phyloP scores from a whole-genome alignment of 2,113 vertebrate species.

The Tinamus guttatus region DNA sequence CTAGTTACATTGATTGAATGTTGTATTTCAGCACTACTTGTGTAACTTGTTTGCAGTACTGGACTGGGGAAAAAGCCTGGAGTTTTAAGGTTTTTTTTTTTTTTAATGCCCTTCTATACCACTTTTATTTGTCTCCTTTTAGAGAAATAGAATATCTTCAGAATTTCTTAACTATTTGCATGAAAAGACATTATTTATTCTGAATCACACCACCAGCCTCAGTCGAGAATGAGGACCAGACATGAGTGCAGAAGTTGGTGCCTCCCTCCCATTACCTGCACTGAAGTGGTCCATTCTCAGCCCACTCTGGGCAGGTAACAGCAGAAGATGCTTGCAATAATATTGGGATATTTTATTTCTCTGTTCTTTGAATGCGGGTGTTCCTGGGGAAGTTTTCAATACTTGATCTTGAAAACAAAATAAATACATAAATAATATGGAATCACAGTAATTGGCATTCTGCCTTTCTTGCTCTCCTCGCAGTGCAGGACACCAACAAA shows the following conservation, averaged over 20 bases:
- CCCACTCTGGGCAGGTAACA: neutral
- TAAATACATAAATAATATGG: neutral
- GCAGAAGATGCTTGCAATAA: neutral
- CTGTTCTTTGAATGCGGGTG: neutral
- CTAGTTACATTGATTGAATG: neutral
- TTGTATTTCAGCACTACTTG: neutral
- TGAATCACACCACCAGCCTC: neutral
- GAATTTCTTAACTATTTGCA: neutral
- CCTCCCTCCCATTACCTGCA: neutral
- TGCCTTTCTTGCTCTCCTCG: neutral
- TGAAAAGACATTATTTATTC: neutral
- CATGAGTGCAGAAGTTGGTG: neutral
- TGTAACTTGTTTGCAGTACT: neutral
- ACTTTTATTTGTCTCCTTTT: neutral
- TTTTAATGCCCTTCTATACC: neutral
- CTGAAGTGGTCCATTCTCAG: accelerated
- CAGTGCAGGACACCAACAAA: neutral
- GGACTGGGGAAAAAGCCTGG: neutral
- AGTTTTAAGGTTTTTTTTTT: neutral
- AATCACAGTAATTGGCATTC: neutral
- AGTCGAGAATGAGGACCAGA: neutral
- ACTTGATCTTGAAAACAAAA: neutral
- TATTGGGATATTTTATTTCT: accelerated
- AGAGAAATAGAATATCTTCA: neutral
- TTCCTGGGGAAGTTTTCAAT: neutral